Evolutionary conservation across 2,888 invertebrate species (phyloP).

Genomic region (Lochmaea crataegi): DNA sequence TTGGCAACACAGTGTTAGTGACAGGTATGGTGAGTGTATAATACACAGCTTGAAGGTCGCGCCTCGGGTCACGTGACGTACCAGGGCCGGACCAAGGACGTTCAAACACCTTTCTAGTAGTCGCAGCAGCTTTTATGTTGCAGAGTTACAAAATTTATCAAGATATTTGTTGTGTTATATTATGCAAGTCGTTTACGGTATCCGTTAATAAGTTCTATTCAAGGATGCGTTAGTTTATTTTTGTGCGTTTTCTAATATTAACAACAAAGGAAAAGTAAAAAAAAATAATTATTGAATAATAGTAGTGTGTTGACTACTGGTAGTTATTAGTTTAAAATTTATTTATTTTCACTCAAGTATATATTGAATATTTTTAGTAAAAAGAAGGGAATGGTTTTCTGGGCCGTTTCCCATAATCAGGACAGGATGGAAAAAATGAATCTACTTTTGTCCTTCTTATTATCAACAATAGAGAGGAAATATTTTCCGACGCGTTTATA

Average conservation of each 20-base stretch:
- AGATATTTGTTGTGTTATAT: conserved; percentile 1
- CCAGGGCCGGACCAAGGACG: conserved; percentile 59
- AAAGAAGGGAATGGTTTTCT: too few relatives aligned
- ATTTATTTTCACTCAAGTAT: too few relatives aligned
- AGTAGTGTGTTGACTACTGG: too few relatives aligned
- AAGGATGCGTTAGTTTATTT: not conserved
- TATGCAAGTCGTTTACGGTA: conserved; percentile 12
- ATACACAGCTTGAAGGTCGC: conserved; percentile 67
- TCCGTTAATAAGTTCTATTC: conserved; percentile 6
- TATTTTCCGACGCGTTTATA: not conserved
- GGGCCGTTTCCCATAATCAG: too few relatives aligned
- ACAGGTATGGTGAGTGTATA: conserved; percentile 64
- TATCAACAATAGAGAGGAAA: too few relatives aligned
- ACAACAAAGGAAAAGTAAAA: not conserved
- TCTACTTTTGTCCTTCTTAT: too few relatives aligned
- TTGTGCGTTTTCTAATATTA: not conserved
- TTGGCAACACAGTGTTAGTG: conserved; percentile 51
- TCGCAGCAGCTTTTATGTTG: conserved; percentile 2
- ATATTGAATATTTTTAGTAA: too few relatives aligned
- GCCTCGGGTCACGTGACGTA: conserved; percentile 67
- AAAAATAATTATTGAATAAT: too few relatives aligned
- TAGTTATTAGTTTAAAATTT: too few relatives aligned
- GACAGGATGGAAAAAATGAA: too few relatives aligned
- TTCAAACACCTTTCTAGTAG: conserved; percentile 43
- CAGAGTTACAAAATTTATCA: not conserved